Evolutionary conservation across 2,888 invertebrate species (phyloP).

Genomic region (Sarcophaga subvicina): DNA sequence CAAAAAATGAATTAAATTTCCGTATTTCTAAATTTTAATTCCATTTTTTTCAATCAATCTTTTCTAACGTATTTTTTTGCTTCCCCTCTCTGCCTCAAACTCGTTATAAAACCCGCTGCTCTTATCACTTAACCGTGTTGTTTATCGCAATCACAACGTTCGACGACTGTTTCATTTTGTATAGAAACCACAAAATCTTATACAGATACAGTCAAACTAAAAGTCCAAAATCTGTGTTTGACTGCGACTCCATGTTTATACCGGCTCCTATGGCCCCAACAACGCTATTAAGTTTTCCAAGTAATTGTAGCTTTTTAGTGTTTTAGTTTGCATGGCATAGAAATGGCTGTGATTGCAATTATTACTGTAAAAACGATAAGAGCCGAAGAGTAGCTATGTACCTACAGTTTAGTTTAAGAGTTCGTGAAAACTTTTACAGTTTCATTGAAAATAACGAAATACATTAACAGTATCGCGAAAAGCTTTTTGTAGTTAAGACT

Average conservation of each 20-base stretch:
- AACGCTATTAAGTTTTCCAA: conserved; percentile 17
- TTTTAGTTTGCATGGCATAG: background rate
- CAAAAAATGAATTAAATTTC: background rate
- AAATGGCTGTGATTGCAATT: conserved; percentile 61
- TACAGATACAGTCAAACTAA: conserved; percentile 43
- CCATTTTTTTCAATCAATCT: conserved; percentile 7
- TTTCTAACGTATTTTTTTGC: background rate
- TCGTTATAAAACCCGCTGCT: background rate
- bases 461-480: too few relatives aligned
- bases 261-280: background rate
- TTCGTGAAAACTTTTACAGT: too few relatives aligned
- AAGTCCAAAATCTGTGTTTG: background rate
- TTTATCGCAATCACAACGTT: conserved; percentile 43
- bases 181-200: conserved; percentile 56
- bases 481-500: too few relatives aligned
- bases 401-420: too few relatives aligned
- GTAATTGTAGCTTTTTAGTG: conserved; percentile 59
- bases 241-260: background rate
- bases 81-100: conserved; percentile 33
- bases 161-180: conserved; percentile 52
- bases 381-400: background rate
- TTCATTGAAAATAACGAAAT: too few relatives aligned
- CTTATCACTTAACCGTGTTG: conserved; percentile 19
- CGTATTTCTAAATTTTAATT: background rate
- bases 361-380: background rate